Evolutionary conservation across 2,888 invertebrate genomes (phyloP), one percentile per base, ranked within the genome.

Genomic region (Nebria brevicollis): DNA sequence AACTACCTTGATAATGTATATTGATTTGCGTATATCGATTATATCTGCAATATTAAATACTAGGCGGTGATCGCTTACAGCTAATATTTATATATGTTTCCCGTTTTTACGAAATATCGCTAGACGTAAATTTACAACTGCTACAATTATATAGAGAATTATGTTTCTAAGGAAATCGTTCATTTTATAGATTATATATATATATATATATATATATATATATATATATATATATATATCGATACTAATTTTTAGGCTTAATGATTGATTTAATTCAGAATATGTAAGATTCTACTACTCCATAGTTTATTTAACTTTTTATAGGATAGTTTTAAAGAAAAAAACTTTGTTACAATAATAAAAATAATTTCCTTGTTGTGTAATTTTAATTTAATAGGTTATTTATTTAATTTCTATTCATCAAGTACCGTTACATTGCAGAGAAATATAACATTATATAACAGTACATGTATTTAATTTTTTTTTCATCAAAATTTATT

Each of bases 1-100:
- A 68, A 25, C 68, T 72, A 34, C 73, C 73, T 73, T 73, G 26
- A 11, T 26, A 72, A 8, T 66, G n/a, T 66, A 6, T 20, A 66
- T 66, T 66, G 66, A 68, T 68, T 68, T 68, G n/a, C 25, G 15
- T 15, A 54, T 54, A 54, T 54, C 54, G 54, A 54, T 54, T 7
- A 54, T 54, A 54, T 54, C 54, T 54, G 54, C 54, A 54, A 54
- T 54, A 11, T 13, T 54, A 54, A 54, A 13, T 54, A 54, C 54
- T 54, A 54, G 8, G 54, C 54, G 54, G 54, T 54, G 54, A 54
- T 54, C 54, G 54, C 54, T 54, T 54, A 54, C 54, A 54, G 54
- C 54, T 54, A 54, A 54, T 34, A 54, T 54, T 54, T 54, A 13
- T 7, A 54, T 7, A 54, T 13, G 54, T 54, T 54, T 54, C 54